Base-by-base conservation (phyloP, 2,113 vertebrate genomes). In the Zapus hudsonius region DNA sequence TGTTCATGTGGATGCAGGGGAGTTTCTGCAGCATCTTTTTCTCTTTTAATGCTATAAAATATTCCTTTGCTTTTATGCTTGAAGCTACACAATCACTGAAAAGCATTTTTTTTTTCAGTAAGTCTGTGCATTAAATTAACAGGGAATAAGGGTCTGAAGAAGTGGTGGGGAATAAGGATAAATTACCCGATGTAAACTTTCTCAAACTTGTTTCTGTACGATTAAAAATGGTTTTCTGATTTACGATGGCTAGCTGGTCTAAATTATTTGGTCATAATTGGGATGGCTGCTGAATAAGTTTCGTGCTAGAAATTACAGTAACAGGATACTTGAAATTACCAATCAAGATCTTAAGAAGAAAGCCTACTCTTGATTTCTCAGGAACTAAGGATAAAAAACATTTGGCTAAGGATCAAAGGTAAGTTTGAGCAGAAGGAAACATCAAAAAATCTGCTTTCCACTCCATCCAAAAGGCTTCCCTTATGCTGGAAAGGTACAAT, bases 301-400 rank as follows among this genome's bases (percentile, higher is more conserved):
- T 94, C 3, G 23, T 63, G 44, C 31, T 91, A 94, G 89, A 92
- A 96, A 94, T 92, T 94, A 83, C 4, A 92, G 87, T 80, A 96
- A 94, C 73, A 64, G 92, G 89, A 94, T 87, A 64, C 75, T 92
- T 76, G 27, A 79, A 57, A 55, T 76, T 95, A 90, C 84, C 72
- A 87, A 87, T 94, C 63, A 94, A 93, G 81, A 75, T 89, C 87
- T 91, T 89, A 91, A 69, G 29, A 40, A 75, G 57, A 93, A 91
- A 96, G 55, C 33, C 80, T 86, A 59, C 67, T 87, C 91, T 87
- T 89, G 80, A 93, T 96, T 95, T 97, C 91, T 95, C 89, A 87
- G 87, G 74, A 95, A 92, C 79, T 91, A 61, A 92, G 52, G 38
- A 78, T 80, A 64, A 81, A 80, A 47, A 88, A 9, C 64, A 72